Evolutionary conservation across 2,888 invertebrate species (phyloP), one percentile per base, ranked within the genome.

Genomic region (Hyposoter dolosus): DNA sequence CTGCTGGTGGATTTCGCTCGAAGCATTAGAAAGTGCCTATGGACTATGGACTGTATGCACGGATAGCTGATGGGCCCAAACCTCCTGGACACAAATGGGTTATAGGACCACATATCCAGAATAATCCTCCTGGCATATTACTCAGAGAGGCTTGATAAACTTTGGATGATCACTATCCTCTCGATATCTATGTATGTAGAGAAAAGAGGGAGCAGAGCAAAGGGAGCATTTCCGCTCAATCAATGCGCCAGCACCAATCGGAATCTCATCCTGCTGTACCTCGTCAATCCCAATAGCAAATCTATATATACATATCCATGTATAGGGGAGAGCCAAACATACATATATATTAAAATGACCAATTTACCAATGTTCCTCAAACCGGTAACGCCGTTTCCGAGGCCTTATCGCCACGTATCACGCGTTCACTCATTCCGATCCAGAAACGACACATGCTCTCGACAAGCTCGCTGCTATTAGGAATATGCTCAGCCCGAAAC

Each of bases 71-170:
- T 79, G 79, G 83, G 71, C 74, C 40, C 79, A 47, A 83, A 83
- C 79, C 74, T 82, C 79, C 74, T 82, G 66, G 82, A 60, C 80
- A 80, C 68, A 71, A 72, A 63, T 72, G 60, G 80, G 71, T 83
- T 72, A 83, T 79, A 65, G 68, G 68, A 82, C 71, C 80, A 80
- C 80, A 78, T 82, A 81, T 75, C 84, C 79, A 82, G 82, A 84
- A 83, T 87, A 85, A 87, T 87, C 87, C 83, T 87, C 82, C 83
- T 53, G 69, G 71, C 68, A 76, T 79, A 85, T 85, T 87, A 87
- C 68, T 69, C 80, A 76, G 76, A 65, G 69, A 47, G 69, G 81
- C 69, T 84, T 77, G 76, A 84, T 76, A 79, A 87, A 82, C 79
- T 79, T 78, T 60, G 65, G 85, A 77, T 60, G 77, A 85, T 77